These are phyloP conservation scores for Drosophila sp. DNA, from an alignment of 1,140 invertebrate genomes.

Conservation along the genomic window DNA sequence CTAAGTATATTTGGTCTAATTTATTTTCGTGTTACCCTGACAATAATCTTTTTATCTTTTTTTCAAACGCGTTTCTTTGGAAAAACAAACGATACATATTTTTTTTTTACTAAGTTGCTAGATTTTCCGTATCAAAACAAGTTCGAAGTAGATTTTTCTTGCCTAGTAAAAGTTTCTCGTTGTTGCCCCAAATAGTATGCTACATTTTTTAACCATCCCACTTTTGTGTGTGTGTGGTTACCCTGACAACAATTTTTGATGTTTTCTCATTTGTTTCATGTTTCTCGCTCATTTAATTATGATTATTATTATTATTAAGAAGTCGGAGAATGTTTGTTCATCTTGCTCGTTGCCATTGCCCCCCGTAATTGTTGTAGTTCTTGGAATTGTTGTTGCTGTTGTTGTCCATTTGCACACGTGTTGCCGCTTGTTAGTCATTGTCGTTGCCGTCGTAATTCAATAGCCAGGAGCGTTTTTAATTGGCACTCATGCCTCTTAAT, in stretches of 20 bases:
- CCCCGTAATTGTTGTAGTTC: not conserved
- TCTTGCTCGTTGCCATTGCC: not conserved
- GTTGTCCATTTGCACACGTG: conserved; percentile 15
- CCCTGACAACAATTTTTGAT: conserved; percentile 11
- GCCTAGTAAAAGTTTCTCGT: too few species aligned
- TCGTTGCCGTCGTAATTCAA: conserved; percentile 20
- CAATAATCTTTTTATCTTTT: not conserved
- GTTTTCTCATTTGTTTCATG: not conserved
- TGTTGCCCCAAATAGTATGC: conserved; percentile 3
- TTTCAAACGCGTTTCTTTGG: too few species aligned
- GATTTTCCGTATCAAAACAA: too few species aligned
- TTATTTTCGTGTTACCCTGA: too few species aligned
- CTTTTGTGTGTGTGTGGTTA: not conserved
- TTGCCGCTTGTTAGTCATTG: conserved; percentile 14
- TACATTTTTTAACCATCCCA: not conserved
- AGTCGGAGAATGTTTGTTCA: not conserved
- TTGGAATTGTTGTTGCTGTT: not conserved
- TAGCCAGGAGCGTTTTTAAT: conserved; percentile 37
- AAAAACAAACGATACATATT: too few species aligned
- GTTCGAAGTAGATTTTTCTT: too few species aligned
- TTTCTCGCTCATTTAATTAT: conserved; percentile 8
- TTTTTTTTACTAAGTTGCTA: too few species aligned
- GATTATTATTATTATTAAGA: not conserved
- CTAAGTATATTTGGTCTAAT: too few species aligned
- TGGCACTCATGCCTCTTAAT: conserved; percentile 45